Conservation (phyloP, 2,797 vertebrate genomes). For the Salarias fasciatus region DNA sequence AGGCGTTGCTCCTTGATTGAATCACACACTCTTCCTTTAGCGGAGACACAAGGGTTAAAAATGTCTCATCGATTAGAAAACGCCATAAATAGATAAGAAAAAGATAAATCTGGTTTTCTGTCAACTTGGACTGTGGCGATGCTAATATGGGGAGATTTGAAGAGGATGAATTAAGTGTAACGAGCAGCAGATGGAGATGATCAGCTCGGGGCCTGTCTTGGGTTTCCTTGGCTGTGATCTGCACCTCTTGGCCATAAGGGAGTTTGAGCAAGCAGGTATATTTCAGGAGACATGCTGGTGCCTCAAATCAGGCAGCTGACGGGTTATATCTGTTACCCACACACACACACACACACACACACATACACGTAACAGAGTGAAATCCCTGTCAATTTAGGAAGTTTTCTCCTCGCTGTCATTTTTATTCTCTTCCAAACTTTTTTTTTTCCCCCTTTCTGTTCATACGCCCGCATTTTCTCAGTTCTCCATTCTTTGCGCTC, state of each 20-base stretch:
- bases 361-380: slow-evolving; percentile 9
- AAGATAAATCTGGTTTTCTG: background rate
- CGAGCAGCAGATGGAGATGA: slow-evolving; percentile 46
- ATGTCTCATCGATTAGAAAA: slow-evolving; percentile 12
- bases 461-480: background rate
- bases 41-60: slow-evolving; percentile 10
- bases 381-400: slow-evolving; percentile 13
- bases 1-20: slow-evolving; percentile 33
- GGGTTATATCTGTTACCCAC: slow-evolving; percentile 56
- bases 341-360: slow-evolving; percentile 40
- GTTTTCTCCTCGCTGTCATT: slow-evolving; percentile 8
- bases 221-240: slow-evolving; percentile 54
- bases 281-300: slow-evolving; percentile 58
- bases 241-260: slow-evolving; percentile 25
- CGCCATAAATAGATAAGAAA: background rate
- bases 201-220: slow-evolving; percentile 12
- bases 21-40: slow-evolving; percentile 26
- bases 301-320: slow-evolving; percentile 56
- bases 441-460: slow-evolving; percentile 1
- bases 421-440: background rate
- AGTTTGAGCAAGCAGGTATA: slow-evolving; percentile 61
- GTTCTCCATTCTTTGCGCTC: background rate
- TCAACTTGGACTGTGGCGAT: slow-evolving; percentile 19
- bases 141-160: slow-evolving; percentile 17
- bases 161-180: slow-evolving; percentile 36